Evolutionary conservation across 2,888 invertebrate species (phyloP).

Genomic region (Brenthis ino): DNA sequence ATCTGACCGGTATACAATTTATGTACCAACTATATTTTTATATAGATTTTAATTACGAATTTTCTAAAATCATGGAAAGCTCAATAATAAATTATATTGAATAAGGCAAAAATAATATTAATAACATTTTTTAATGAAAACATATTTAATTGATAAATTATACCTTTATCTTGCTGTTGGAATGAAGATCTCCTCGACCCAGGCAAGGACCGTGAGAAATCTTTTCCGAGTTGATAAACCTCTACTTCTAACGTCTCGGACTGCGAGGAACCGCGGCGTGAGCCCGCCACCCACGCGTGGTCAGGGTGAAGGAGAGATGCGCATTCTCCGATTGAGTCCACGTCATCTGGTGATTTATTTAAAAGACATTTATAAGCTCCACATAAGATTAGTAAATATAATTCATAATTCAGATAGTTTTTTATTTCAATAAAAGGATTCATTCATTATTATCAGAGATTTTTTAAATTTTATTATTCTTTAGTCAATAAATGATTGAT

Average conservation of each 20-base stretch:
- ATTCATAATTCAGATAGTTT: not conserved
- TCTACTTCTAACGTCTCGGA: conserved; percentile 93
- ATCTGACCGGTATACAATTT: conserved; percentile 41
- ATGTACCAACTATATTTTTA: not conserved
- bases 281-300: conserved; percentile 90
- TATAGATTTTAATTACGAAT: not conserved
- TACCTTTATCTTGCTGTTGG: conserved; percentile 86
- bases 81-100: too few relatives aligned
- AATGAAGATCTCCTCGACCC: conserved; percentile 93
- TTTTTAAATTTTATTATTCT: too few relatives aligned
- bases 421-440: not conserved
- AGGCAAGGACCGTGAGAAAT: conserved; percentile 92
- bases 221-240: conserved; percentile 91
- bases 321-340: conserved; percentile 89
- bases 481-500: too few relatives aligned
- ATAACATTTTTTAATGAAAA: conserved; percentile 4
- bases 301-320: conserved; percentile 92
- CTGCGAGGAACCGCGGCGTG: conserved; percentile 93
- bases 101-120: not conserved
- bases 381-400: not conserved
- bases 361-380: conserved; percentile 24
- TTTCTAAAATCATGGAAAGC: too few relatives aligned
- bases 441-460: not conserved
- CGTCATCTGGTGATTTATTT: conserved; percentile 78
- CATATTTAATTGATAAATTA: conserved; percentile 32